Base-by-base conservation (phyloP, 92 coral and sea anemone species). In the Zoanthus sociatus region DNA sequence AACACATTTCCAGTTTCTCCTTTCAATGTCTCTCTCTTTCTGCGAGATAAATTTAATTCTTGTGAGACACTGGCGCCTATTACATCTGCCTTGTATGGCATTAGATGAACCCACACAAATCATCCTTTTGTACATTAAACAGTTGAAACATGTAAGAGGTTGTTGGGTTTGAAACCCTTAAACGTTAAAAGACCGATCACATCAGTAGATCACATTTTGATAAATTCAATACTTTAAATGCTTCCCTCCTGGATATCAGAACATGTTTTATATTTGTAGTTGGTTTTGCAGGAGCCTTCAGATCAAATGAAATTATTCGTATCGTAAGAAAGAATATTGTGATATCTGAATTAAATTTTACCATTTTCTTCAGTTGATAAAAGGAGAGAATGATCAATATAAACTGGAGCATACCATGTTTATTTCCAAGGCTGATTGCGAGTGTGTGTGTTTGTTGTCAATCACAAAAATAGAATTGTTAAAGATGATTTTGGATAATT, bases 61-160 rank as follows among this genome's bases (percentile, higher is more conserved):
- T 26, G 26, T 26, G 33, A 71, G 17, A 71, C 76, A 16, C 76
- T 48, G 1, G 48, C 76, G 1, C 71, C 71, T 66, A n/a, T 66
- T 5, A 66, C 71, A 66, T 4, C 71, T 66, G 9, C 77, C 71
- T 50, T 26, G 88, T 84, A 17, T 66, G 70, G 67, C 50, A 60
- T 56, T 50, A 86, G 68, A 61, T 86, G 31, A 42, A 30, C 71
- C 58, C 89, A 17, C 8, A 74, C 83, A 9, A 83, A 86, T 11
- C 83, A 76, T 55, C 37, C 78, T 42, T 55, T 86, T 58, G 83
- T 86, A 33, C 48, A 37, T 6, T 83, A 86, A 76, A 74, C 78
- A 75, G 60, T 86, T 12, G 71, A 66, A 3, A 66, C n/a, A 18
- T 7, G 18, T n/a, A 26, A 26, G 26, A 26, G 26, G 26, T 26